phyloP scores from a whole-genome alignment of 2,797 vertebrate species.

The Clamator glandarius region DNA sequence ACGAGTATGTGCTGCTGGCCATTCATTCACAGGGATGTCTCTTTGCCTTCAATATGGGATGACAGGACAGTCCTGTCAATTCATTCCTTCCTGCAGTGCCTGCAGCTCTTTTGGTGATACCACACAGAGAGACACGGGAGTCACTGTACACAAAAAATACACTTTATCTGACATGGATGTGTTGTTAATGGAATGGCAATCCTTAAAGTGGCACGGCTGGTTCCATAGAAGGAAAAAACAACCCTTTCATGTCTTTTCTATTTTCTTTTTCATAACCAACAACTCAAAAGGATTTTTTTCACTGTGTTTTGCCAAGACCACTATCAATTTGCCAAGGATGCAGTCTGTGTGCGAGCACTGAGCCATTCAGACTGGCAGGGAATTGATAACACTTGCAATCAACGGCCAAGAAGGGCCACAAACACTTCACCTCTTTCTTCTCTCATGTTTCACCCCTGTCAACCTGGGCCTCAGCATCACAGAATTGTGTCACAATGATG shows the following conservation, averaged over 20 bases:
- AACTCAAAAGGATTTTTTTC: not conserved
- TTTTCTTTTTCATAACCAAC: not conserved
- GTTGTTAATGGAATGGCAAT: not conserved
- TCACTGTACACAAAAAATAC: not conserved
- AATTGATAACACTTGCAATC: not conserved
- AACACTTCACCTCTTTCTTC: not conserved
- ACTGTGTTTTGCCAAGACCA: not conserved
- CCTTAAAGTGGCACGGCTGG: not conserved
- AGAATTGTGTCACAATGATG: no score
- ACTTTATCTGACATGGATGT: not conserved
- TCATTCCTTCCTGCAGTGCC: not conserved
- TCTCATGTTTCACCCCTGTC: not conserved
- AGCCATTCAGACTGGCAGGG: not conserved
- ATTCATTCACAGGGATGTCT: not conserved
- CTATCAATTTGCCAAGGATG: not conserved
- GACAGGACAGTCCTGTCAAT: no score
- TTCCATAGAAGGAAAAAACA: not conserved
- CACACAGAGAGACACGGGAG: not conserved
- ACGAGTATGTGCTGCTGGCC: not conserved
- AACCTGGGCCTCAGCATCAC: no score
- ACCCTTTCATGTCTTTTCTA: not conserved
- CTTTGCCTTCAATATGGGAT: no score
- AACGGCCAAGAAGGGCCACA: not conserved
- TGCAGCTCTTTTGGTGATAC: not conserved
- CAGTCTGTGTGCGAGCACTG: not conserved